Percentiles rank a stretch among this genome's conserved stretches.
Conservation (phyloP, 2,888 invertebrate genomes). For the Spisula subtruncata region DNA sequence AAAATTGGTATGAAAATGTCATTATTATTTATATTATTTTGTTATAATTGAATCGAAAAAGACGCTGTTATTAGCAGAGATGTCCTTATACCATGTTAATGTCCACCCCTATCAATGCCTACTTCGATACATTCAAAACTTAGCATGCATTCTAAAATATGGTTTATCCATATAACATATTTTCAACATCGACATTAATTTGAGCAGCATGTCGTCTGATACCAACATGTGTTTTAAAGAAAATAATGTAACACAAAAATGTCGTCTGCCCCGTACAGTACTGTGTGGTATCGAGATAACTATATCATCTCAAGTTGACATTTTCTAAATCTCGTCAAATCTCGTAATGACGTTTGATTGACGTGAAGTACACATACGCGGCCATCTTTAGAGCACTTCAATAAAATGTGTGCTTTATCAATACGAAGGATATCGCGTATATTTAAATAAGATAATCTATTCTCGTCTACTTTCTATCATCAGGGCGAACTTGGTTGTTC, state of each 20-base stretch:
- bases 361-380: constrained; percentile 52
- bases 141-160: neutral
- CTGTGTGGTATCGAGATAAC: constrained; percentile 9
- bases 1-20: too few relatives aligned
- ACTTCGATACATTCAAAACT: neutral
- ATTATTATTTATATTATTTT: too few relatives aligned
- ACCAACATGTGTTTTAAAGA: neutral
- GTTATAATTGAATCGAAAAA: too few relatives aligned
- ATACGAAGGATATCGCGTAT: neutral
- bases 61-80: too few relatives aligned
- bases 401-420: constrained; percentile 12
- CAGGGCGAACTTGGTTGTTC: neutral
- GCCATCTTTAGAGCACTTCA: constrained; percentile 16
- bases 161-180: neutral
- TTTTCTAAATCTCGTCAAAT: constrained; percentile 48
- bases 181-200: too few relatives aligned
- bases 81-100: neutral
- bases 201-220: constrained; percentile 12
- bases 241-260: constrained; percentile 9
- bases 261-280: neutral
- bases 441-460: constrained; percentile 1
- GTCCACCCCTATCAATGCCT: neutral
- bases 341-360: constrained; percentile 49
- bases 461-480: neutral
- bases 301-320: constrained; percentile 43